Base-by-base conservation (phyloP, 2,113 vertebrate species). In the Plotosus lineatus region DNA sequence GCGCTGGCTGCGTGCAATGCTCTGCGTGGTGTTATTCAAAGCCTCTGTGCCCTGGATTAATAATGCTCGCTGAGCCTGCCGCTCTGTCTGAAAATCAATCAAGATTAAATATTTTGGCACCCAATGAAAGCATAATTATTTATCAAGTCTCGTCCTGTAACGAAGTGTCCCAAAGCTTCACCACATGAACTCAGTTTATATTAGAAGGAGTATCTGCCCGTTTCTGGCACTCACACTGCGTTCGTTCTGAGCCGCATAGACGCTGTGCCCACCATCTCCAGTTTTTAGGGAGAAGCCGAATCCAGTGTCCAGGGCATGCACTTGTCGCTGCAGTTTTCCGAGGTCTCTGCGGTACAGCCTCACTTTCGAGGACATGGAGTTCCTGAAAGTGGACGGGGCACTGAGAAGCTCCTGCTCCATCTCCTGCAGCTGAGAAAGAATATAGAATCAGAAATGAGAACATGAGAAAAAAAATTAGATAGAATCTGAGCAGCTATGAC, bases 371-470 rank as follows among this genome's bases (percentile, higher is more conserved):
- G 92, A 92, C 97, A 98, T 98, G 26, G 94, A 87, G 77, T 94
- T 97, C 60, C 94, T 91, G 88, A 94, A 98, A 28, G 95, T 88
- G 0, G 90, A 36, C 0, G 97, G 97, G 21, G 97, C 97, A 0
- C 88, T 89, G 4, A 93, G 94, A 83, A 99, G 86, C 83, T 99
- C 97, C 61, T 95, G 94, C 63, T 99, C 97, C 97, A 99, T 98
- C 55, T 95, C 96, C 83, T 91, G 92, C 69, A 99, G 89, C 97
- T 99, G 85, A 17, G 82, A 75, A 75, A 44, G 85, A 44, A 21
- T 61, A 1, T 0, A 84, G 1, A 23, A 9, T 23, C n/a, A 78
- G 17, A 58, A 2, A 10, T 31, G 11, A 66, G 6, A 23, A 40
- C 33, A 36, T n/a, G 15, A 36, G n/a, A 56, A 9, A 56, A 26